Base-by-base conservation (phyloP, 1,140 invertebrate species). In the Brachionus asplanchnoidis region DNA sequence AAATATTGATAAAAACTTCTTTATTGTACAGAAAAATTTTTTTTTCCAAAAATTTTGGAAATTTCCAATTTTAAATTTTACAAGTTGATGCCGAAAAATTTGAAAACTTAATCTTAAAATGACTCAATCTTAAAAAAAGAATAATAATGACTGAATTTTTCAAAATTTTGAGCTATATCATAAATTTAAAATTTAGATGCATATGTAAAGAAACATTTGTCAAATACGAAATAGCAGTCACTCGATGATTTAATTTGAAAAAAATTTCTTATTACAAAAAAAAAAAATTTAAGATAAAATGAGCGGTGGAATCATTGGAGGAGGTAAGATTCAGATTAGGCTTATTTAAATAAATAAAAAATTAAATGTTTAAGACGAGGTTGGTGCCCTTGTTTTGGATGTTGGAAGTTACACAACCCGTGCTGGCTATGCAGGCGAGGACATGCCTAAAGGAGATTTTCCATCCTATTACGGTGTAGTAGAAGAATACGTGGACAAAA, bases 321-420 rank as follows among this genome's bases (percentile, higher is more conserved):
- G 79, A 82, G 79, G 79, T 82, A 36, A 20, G 20, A 32, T 65
- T 36, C 20, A 3, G 14, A 65, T 26, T 65, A 23, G 17, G 26
- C 36, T 82, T 68, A 36, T 17, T 65, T 26, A 23, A 46, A 60
- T 1, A 20, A n/a, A 36, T n/a, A 7, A 2, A n/a, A 12, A 40
- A 36, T 36, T 36, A 12, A 20, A 50, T 50, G 7, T 50, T 53
- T 20, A 20, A 84, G 97, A 99, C 92, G 97, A 99, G 90, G 98
- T 99, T 86, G 97, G 97, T 14, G 97, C 97, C 0, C 89, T 99
- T 82, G 97, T 99, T 11, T 97, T 99, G 89, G 97, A 99, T 90
- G 93, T 96, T 65, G 97, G 96, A 0, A 95, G 96, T 87, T 94
- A 95, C 89, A 95, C 95, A 1, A 89, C 96, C 42, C 90, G 94